These are phyloP conservation scores for Cyanoliseus patagonus DNA, from an alignment of 2,113 vertebrate species.

Conservation along the genomic window DNA sequence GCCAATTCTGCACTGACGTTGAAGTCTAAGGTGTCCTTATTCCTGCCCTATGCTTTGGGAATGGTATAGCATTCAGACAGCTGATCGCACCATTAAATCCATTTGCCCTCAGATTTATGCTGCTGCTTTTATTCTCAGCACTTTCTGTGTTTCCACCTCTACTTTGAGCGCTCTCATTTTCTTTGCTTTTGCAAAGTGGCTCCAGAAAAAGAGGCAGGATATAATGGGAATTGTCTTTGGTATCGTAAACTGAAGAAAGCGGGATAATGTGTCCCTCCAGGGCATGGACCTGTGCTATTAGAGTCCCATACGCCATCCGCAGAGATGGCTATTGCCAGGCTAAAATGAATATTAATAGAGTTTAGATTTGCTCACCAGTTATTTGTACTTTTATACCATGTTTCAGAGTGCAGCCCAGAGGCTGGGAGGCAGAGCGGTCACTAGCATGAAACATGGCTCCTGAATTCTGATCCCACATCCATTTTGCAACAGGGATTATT, in stretches of 20 bases:
- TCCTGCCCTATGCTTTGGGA: not conserved
- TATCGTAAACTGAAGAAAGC: not conserved
- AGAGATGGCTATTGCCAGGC: not conserved
- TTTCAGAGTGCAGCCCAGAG: not conserved
- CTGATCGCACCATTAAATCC: not conserved
- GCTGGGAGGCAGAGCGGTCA: not conserved
- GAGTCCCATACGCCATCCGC: not conserved
- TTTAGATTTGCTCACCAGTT: not conserved
- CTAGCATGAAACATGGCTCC: not conserved
- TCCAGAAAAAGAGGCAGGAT: not conserved
- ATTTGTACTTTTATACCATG: not conserved
- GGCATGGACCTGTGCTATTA: not conserved
- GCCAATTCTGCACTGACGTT: not conserved
- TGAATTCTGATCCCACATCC: not conserved
- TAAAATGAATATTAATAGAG: not conserved
- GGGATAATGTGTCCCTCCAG: not conserved
- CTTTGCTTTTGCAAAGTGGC: not conserved
- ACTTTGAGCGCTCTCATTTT: not conserved
- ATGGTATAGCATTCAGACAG: fast-evolving
- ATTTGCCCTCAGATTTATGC: not conserved
- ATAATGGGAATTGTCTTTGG: not conserved
- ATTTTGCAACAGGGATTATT: not conserved
- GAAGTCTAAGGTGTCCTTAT: not conserved
- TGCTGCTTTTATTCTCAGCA: fast-evolving
- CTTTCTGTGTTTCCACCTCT: fast-evolving